A percentile compares a stretch with the other conserved stretches of the same genome.
Conservation (phyloP, 1,140 invertebrate genomes). For the Eurytemora carolleeae region DNA sequence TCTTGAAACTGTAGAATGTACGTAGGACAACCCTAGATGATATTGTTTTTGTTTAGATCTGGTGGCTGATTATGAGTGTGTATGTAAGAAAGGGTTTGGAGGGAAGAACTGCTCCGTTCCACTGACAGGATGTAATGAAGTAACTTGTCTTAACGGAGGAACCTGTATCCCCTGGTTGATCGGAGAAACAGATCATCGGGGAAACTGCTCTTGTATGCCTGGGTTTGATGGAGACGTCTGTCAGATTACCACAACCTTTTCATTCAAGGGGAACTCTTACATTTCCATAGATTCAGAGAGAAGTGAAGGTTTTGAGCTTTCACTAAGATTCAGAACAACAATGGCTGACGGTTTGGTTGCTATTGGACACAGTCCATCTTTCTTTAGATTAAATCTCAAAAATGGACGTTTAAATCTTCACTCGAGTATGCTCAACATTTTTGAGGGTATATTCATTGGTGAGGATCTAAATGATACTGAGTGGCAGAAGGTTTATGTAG, state of each 20-base stretch:
- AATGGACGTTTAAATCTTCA: conserved; percentile 61
- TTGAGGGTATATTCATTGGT: conserved; percentile 63
- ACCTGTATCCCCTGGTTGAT: conserved; percentile 57
- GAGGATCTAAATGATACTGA: conserved; percentile 56
- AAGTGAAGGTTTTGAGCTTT: conserved; percentile 65
- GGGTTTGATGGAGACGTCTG: conserved; percentile 57
- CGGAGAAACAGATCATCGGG: conserved; percentile 51
- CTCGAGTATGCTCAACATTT: conserved; percentile 62
- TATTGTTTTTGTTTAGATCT: conserved; percentile 16
- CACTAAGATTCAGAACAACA: conserved; percentile 73
- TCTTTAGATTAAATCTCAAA: conserved; percentile 56
- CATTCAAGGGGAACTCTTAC: conserved; percentile 51
- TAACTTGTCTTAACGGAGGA: conserved; percentile 57
- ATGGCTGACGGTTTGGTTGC: conserved; percentile 61
- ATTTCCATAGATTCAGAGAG: conserved; percentile 52
- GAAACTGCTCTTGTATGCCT: conserved; percentile 60
- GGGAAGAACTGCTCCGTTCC: conserved; percentile 78
- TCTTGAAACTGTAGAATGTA: neutral
- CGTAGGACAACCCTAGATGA: conserved; percentile 3
- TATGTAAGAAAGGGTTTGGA: conserved; percentile 40
- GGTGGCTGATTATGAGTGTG: conserved; percentile 37
- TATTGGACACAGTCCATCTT: conserved; percentile 55
- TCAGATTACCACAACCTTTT: conserved; percentile 65
- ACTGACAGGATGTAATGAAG: conserved; percentile 45
- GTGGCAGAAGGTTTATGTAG: conserved; percentile 59